Conservation (phyloP, 2,888 invertebrate genomes). For the Leucophenga montana region DNA sequence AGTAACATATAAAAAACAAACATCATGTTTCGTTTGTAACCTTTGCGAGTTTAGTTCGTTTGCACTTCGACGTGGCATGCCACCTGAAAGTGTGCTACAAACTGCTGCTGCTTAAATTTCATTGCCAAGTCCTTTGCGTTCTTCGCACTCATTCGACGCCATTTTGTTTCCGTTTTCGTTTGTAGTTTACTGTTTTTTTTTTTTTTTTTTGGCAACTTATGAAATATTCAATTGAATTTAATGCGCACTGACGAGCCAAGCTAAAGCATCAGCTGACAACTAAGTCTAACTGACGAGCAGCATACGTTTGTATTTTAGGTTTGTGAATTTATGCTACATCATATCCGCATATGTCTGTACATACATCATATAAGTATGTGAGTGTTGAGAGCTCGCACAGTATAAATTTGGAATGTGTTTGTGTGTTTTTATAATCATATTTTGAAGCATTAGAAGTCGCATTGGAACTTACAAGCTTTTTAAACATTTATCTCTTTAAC, state of each 20-base stretch:
- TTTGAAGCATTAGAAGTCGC: too few species aligned
- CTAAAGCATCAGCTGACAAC: not conserved
- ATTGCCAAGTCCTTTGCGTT: constrained; percentile 14
- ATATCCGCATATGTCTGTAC: too few species aligned
- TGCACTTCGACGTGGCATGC: not conserved
- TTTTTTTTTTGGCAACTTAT: constrained; percentile 53
- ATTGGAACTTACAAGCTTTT: too few species aligned
- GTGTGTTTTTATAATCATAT: too few species aligned
- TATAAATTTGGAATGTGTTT: too few species aligned
- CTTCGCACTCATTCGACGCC: constrained; percentile 46
- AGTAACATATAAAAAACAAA: not conserved
- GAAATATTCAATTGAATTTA: constrained; percentile 64
- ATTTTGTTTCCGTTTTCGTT: constrained; percentile 30
- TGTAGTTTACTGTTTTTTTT: constrained; percentile 25
- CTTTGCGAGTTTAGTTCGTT: not conserved
- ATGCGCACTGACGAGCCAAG: constrained; percentile 35
- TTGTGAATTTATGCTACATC: too few species aligned
- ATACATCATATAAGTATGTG: too few species aligned
- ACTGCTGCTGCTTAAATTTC: constrained; percentile 38
- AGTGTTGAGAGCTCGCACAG: too few species aligned
- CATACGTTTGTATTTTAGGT: too few species aligned
- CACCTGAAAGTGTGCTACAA: constrained; percentile 44
- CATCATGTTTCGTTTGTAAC: not conserved
- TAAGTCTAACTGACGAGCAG: too few species aligned
- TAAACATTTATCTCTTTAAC: too few species aligned